Percentiles rank a stretch among this genome's conserved stretches.
Evolutionary conservation across 2,888 invertebrate genomes (phyloP).

Genomic region (Tubulanus polymorphus): DNA sequence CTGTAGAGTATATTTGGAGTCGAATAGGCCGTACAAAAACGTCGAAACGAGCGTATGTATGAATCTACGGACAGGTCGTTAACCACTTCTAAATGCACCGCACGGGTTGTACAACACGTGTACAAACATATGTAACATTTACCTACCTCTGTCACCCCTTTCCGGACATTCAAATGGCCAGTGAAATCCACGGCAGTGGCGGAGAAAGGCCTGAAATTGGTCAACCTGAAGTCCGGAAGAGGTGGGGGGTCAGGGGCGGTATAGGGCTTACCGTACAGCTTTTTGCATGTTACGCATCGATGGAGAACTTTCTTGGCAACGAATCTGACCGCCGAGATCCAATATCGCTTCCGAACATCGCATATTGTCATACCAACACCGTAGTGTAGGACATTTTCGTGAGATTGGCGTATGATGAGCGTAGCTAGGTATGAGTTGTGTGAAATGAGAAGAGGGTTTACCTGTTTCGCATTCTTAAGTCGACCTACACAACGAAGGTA

Average conservation of each 20-base stretch:
- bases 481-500: no score
- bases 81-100: slow-evolving; percentile 1
- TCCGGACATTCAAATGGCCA: neutral
- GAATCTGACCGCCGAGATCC: neutral
- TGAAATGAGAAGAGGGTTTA: neutral
- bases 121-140: slow-evolving; percentile 2
- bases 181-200: slow-evolving; percentile 3
- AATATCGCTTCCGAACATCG: neutral
- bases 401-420: neutral
- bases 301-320: neutral
- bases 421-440: neutral
- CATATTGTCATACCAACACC: neutral
- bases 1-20: neutral
- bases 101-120: slow-evolving; percentile 1
- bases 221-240: neutral
- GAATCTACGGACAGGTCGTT: neutral
- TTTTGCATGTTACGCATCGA: neutral
- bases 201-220: neutral
- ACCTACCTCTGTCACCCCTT: neutral
- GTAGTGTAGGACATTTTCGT: neutral
- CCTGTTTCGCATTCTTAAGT: no score
- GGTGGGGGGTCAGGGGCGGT: neutral
- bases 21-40: neutral
- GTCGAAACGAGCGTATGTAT: neutral
- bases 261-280: neutral